These are phyloP conservation scores for Allygus modestus DNA, from an alignment of 2,888 invertebrate species.

Conservation along the genomic window DNA sequence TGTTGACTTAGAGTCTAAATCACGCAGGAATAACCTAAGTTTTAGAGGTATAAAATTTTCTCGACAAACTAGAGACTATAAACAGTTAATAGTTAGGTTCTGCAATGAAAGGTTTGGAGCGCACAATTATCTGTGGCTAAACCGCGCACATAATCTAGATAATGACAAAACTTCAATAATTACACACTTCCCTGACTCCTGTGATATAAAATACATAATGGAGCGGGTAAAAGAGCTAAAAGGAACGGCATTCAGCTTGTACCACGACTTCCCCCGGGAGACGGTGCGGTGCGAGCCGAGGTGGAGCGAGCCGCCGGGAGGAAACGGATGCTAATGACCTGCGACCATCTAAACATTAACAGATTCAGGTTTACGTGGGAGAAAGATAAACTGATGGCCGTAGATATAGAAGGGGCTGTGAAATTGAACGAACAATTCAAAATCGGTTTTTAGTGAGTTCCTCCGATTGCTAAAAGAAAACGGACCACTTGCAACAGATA, in stretches of 20 bases:
- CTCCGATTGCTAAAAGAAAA: background rate
- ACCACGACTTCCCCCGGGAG: slow-evolving; percentile 40
- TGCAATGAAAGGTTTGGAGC: background rate
- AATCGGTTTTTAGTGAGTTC: background rate
- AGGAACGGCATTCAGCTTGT: background rate
- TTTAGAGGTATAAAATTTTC: slow-evolving; percentile 35
- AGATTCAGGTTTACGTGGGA: slow-evolving; percentile 30
- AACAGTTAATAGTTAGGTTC: background rate
- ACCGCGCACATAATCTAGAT: slow-evolving; percentile 36
- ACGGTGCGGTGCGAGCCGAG: slow-evolving; percentile 20
- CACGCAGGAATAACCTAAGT: slow-evolving; percentile 40
- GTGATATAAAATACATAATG: slow-evolving; percentile 12
- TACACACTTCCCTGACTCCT: slow-evolving; percentile 30
- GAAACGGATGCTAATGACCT: background rate
- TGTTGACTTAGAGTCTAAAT: slow-evolving; percentile 33
- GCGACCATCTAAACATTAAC: slow-evolving; percentile 28
- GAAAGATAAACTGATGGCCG: slow-evolving; percentile 29
- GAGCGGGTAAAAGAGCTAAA: slow-evolving; percentile 12
- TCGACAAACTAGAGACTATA: background rate
- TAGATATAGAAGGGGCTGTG: background rate
- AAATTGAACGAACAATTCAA: background rate
- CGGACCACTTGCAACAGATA: background rate
- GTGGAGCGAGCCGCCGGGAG: slow-evolving; percentile 9
- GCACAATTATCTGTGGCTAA: background rate
- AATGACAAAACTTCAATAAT: slow-evolving; percentile 25